Conservation (phyloP, 2,797 vertebrate species). For the Melanotaenia boesemani region DNA sequence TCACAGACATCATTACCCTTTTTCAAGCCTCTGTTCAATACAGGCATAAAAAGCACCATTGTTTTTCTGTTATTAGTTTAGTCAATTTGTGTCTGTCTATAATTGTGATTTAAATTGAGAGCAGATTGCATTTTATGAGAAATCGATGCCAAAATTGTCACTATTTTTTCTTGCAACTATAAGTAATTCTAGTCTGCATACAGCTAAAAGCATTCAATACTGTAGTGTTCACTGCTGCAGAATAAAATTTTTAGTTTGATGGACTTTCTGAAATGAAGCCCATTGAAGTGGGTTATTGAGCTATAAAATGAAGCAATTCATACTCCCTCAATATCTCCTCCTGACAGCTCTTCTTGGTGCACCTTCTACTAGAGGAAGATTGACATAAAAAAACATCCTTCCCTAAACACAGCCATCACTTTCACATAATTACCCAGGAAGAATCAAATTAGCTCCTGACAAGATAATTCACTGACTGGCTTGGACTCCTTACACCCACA, state of each 20-base stretch:
- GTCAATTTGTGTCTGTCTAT: not conserved
- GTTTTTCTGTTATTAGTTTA: not conserved
- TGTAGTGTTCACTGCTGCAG: constrained; percentile 9
- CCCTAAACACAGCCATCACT: constrained; percentile 74
- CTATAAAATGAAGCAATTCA: constrained; percentile 63
- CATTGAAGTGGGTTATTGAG: constrained; percentile 66
- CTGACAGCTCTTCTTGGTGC: constrained; percentile 58
- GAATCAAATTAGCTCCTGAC: constrained; percentile 82
- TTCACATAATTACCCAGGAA: constrained; percentile 80
- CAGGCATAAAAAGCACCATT: not conserved
- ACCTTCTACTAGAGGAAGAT: constrained; percentile 57
- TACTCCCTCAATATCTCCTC: constrained; percentile 58
- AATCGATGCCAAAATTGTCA: not conserved
- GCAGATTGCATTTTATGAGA: not conserved
- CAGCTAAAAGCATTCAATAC: constrained; percentile 18
- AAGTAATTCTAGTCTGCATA: not conserved
- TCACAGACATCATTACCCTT: not conserved
- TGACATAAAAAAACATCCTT: constrained; percentile 60
- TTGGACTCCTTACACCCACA: constrained; percentile 43
- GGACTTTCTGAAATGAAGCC: constrained; percentile 48
- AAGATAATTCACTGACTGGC: constrained; percentile 77
- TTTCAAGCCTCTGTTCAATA: not conserved
- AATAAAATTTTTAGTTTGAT: constrained; percentile 42
- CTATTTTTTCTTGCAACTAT: not conserved
- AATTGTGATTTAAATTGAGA: not conserved